Evolutionary conservation across 2,797 vertebrate species (phyloP), one percentile per base, ranked within the genome.

Genomic region (Falco peregrinus): DNA sequence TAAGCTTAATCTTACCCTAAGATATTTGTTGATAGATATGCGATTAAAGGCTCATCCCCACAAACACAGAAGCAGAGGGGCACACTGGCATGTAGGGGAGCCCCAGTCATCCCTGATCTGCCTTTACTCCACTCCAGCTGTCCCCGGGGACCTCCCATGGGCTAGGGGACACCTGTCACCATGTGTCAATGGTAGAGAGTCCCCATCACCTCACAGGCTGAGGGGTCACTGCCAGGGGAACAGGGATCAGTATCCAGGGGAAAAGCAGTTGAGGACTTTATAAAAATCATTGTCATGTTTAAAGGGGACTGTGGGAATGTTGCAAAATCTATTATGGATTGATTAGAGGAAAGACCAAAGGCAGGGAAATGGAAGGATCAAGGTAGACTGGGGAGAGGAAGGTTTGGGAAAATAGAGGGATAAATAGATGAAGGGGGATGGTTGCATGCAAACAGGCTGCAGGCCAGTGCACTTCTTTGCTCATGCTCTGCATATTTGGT

Each of bases 91-190:
- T 12, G 5, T 22, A 17, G 25, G 37, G 35, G 41, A 81, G 37
- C 11, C 14, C 35, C 47, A 54, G 39, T 54, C 24, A 63, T 3
- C 14, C 11, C 33, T 14, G 18, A 26, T 13, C 11, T 64, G 16
- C 15, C 24, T 47, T 63, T 21, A 4, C 12, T 50, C 10, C 11
- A 56, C 26, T 83, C 29, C 57, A 51, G 11, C 12, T 75, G 45
- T 80, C 20, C 24, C 5, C 13, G 8, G 8, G 10, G 10, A 90
- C 31, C 9, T 3, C 7, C 17, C 24, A 11, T 2, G 15, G 15
- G 7, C 57, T 45, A 39, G 11, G 21, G 13, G 10, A 64, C 21
- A 54, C 2, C 5, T 0, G 0, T 50, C 33, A 47, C 11, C 35
- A 5, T 20, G 9, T 59, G 33, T 41, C 45, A 59, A 3, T 7